Base-by-base conservation (phyloP, 2,113 vertebrate genomes). In the Octodon degus region DNA sequence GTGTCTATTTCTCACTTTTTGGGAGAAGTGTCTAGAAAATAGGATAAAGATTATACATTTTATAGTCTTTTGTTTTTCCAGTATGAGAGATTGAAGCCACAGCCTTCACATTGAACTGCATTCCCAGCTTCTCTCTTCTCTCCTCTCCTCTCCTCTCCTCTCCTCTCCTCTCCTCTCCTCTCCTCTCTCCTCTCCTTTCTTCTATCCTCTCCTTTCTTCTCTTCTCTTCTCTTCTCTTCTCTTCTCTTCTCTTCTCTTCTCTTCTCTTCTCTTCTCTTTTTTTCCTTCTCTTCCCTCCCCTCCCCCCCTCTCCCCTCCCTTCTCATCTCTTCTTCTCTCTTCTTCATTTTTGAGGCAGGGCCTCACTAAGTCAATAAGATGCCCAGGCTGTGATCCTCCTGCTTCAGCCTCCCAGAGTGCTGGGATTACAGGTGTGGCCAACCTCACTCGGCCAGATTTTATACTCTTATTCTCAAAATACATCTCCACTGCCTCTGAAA, bases 151-250 rank as follows among this genome's bases (percentile, higher is more conserved):
- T 17, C 32, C 32, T 34, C 32, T 34, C 7, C 67, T 72, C 32
- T 22, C 16, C 6, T 37, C 2, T 9, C 14, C 14, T 34, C 14
- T 16, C 4, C 32, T 68, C 32, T 16, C 13, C 32, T 19, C 4
- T 16, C 4, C 22, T 2, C 19, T 1, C 32, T 67, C 11, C 16
- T n/a, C 5, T 70, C 7, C 1, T 2, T 16, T 25, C 24, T 24
- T 24, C 72, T 77, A 0, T 43, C 22, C 10, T 25, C 0, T 25
- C 34, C 5, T 37, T 4, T 20, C 17, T 5, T 32, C 8, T 24
- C 16, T 17, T 7, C 14, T 34, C 65, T 16, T 16, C 12, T 58
- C 14, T 4, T 19, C 16, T 17, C 19, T 19, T 16, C 5, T n/a
- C 14, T 12, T 25, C 4, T 19, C n/a, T 72, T 16, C 34, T 8